These are phyloP conservation scores for Meloidogyne floridensis DNA, from an alignment of 1,140 invertebrate species.

Conservation along the genomic window DNA sequence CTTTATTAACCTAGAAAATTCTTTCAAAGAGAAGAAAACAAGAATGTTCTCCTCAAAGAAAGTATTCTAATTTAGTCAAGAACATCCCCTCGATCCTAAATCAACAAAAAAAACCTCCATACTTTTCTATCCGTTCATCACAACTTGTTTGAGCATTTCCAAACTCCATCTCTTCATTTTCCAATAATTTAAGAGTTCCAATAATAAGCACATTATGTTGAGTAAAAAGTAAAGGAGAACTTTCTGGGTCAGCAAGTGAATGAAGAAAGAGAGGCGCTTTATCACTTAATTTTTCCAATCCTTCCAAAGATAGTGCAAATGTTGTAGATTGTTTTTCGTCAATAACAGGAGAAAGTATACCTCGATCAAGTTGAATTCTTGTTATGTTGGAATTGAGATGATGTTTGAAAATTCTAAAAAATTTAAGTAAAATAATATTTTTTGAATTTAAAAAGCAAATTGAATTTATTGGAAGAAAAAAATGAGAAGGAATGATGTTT, in stretches of 20 bases:
- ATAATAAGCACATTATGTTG: constrained; percentile 27
- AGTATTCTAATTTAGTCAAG: too few relatives aligned
- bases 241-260: constrained; percentile 20
- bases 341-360: neutral
- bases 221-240: constrained; percentile 17
- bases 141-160: neutral
- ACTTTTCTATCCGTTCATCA: constrained; percentile 23
- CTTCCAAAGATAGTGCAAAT: constrained; percentile 4
- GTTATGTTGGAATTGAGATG: neutral
- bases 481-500: too few relatives aligned
- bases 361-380: neutral
- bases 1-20: too few relatives aligned
- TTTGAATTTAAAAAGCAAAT: too few relatives aligned
- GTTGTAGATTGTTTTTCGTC: neutral
- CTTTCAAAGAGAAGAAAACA: too few relatives aligned
- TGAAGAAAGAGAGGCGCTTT: constrained; percentile 25
- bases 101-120: neutral
- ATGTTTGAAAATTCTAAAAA: neutral
- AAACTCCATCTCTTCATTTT: neutral
- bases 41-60: too few relatives aligned
- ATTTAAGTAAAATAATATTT: too few relatives aligned
- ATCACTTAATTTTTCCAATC: constrained; percentile 8
- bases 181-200: neutral
- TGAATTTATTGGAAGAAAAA: too few relatives aligned
- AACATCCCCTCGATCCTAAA: neutral